A percentile compares a stretch with the other conserved stretches of the same genome.
phyloP scores from a whole-genome alignment of 2,797 vertebrate species.

The Kryptolebias ocellatus region DNA sequence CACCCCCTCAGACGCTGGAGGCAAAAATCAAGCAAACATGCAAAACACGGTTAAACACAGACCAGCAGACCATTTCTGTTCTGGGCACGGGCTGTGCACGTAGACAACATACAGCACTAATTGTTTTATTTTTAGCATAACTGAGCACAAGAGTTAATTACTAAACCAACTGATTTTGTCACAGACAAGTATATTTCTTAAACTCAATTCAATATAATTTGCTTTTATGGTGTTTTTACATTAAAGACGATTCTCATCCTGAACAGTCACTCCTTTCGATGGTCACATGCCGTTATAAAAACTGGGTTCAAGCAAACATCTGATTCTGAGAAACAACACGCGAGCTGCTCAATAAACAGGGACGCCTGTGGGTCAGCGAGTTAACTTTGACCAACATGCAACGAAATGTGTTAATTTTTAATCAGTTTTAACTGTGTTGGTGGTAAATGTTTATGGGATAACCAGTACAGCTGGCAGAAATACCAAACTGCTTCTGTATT shows the following conservation, averaged over 20 bases:
- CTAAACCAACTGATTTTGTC: slow-evolving; percentile 3
- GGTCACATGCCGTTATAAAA: no score
- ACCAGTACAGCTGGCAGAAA: neutral
- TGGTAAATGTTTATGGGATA: no score
- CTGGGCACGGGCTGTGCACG: slow-evolving; percentile 3
- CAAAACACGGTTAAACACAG: slow-evolving; percentile 1
- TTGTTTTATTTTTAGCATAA: slow-evolving; percentile 14
- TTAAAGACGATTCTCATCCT: no score
- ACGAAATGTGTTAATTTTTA: no score
- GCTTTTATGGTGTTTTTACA: no score
- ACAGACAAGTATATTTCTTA: neutral
- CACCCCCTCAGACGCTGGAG: slow-evolving; percentile 13
- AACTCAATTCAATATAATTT: neutral
- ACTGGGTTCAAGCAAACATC: no score
- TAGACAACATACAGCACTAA: slow-evolving; percentile 9
- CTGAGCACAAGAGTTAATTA: slow-evolving; percentile 2
- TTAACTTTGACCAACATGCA: no score
- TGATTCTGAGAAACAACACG: no score
- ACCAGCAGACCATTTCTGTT: slow-evolving; percentile 1
- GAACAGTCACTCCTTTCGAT: no score
- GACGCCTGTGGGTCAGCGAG: no score
- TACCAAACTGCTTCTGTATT: neutral
- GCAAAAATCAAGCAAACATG: slow-evolving; percentile 27
- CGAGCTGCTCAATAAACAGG: no score
- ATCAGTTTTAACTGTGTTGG: no score